phyloP scores from a whole-genome alignment of 2,888 invertebrate species.

The Lacanobia oleracea region DNA sequence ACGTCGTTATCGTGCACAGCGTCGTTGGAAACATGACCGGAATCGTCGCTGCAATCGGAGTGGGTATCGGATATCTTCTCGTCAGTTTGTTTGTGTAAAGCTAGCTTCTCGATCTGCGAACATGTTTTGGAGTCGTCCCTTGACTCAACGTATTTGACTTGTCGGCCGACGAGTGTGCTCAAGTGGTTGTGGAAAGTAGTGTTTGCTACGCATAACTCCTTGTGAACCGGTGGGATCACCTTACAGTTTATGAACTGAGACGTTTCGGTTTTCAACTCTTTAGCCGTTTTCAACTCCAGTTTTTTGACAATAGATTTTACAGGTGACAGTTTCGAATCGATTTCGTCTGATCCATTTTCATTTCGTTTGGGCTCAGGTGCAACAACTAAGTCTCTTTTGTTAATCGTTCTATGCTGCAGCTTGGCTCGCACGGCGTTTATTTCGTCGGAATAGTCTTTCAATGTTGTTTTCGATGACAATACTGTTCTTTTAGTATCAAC shows the following conservation, averaged over 20 bases:
- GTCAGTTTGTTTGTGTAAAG: slow-evolving; percentile 83
- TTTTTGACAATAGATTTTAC: slow-evolving; percentile 89
- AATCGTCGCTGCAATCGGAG: slow-evolving; percentile 95
- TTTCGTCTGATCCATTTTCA: slow-evolving; percentile 80
- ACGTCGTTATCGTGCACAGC: slow-evolving; percentile 93
- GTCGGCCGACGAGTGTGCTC: slow-evolving; percentile 89
- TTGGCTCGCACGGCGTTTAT: slow-evolving; percentile 88
- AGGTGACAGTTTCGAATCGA: slow-evolving; percentile 85
- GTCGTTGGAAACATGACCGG: slow-evolving; percentile 95
- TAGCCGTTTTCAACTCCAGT: slow-evolving; percentile 86
- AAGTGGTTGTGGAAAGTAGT: slow-evolving; percentile 88
- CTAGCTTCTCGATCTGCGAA: slow-evolving; percentile 81
- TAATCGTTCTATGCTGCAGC: slow-evolving; percentile 86
- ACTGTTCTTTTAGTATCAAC: slow-evolving; percentile 81
- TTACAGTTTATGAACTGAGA: slow-evolving; percentile 86
- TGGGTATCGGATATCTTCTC: slow-evolving; percentile 91
- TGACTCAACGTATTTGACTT: slow-evolving; percentile 86
- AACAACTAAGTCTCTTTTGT: slow-evolving; percentile 83
- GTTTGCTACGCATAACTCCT: slow-evolving; percentile 87
- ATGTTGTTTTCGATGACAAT: slow-evolving; percentile 80
- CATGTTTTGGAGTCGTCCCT: slow-evolving; percentile 84
- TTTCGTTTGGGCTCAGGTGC: slow-evolving; percentile 79
- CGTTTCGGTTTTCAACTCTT: slow-evolving; percentile 83
- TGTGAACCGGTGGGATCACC: slow-evolving; percentile 87
- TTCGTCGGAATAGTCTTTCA: slow-evolving; percentile 88